phyloP scores from a whole-genome alignment of 2,113 vertebrate species.

The Condylura cristata region DNA sequence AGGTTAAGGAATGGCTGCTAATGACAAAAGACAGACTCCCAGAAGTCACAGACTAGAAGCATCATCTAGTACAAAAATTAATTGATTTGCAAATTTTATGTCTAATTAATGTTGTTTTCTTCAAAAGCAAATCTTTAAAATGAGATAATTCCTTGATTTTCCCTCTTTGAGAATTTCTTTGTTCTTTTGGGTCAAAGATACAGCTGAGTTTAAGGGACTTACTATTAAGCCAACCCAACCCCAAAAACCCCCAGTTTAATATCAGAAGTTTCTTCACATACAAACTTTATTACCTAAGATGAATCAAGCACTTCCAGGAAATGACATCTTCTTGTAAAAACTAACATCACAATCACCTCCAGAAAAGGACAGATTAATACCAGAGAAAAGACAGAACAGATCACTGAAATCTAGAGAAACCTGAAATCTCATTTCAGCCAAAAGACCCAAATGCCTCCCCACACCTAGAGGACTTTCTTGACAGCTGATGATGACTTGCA shows the following conservation, averaged over 20 bases:
- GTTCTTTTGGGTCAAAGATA: background rate
- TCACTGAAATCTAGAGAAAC: background rate
- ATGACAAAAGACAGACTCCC: background rate
- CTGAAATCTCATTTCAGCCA: constrained; percentile 5
- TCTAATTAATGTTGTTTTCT: background rate
- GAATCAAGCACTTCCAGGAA: constrained; percentile 4
- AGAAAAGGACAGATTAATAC: background rate
- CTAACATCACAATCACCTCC: constrained; percentile 13
- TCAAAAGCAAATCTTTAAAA: constrained; percentile 13
- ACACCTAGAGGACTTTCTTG: background rate
- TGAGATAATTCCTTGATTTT: background rate
- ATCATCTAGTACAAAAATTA: background rate
- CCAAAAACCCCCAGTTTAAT: background rate
- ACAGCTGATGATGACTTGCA: background rate
- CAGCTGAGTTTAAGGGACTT: background rate
- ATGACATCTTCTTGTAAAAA: constrained; percentile 43
- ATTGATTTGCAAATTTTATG: background rate
- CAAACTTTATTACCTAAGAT: constrained; percentile 25
- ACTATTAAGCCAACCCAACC: background rate
- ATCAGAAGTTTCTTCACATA: constrained; percentile 10
- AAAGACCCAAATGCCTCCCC: background rate
- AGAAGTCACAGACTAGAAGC: background rate
- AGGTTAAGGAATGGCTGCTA: background rate
- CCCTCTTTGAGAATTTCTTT: background rate
- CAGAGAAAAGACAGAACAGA: background rate